Base-by-base conservation (phyloP, 2,113 vertebrate species). In the Seriola dumerili region DNA sequence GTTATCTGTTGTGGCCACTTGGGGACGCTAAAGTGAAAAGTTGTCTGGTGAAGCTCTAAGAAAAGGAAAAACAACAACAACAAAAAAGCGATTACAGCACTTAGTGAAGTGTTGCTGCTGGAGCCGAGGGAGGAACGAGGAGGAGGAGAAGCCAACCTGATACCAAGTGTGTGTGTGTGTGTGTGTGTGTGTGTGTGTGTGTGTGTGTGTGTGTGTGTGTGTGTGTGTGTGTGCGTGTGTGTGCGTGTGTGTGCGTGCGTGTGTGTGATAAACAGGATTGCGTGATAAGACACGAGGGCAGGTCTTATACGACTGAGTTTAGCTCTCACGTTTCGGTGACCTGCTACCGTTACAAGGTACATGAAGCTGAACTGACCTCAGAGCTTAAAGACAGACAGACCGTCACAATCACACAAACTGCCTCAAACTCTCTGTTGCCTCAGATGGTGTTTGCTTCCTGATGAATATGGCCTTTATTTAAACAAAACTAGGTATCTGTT, bases 261-360 rank as follows among this genome's bases (percentile, higher is more conserved):
- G 48, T 19, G 32, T 61, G 65, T 14, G 55, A 64, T 46, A 29
- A 52, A 61, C 40, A 11, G 25, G 66, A 83, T 25, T 57, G 32
- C 4, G 4, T 62, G 76, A 83, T 64, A 68, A 75, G n/a, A 34
- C 23, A 52, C 42, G 59, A 54, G 14, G 42, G 5, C 34, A 12
- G 57, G 64, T 70, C 69, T 75, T 48, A 78, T 68, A 42, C 3
- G 4, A 34, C 29, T 64, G 66, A 58, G 40, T 81, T 10, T 36
- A 6, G 50, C 23, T 12, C 73, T 89, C 75, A 55, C 9, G 25
- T 84, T 76, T 78, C 81, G 72, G n/a, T 65, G 64, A 68, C 66
- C 57, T 57, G 52, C 23, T 46, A 57, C 44, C 23, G 63, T 83
- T 70, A 82, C 54, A 68, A 14, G 58, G 34, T 44, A 14, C 23